Evolutionary conservation across 53 echinoderm and acorn worm genomes (phyloP).

Genomic region (Henricia sp.): DNA sequence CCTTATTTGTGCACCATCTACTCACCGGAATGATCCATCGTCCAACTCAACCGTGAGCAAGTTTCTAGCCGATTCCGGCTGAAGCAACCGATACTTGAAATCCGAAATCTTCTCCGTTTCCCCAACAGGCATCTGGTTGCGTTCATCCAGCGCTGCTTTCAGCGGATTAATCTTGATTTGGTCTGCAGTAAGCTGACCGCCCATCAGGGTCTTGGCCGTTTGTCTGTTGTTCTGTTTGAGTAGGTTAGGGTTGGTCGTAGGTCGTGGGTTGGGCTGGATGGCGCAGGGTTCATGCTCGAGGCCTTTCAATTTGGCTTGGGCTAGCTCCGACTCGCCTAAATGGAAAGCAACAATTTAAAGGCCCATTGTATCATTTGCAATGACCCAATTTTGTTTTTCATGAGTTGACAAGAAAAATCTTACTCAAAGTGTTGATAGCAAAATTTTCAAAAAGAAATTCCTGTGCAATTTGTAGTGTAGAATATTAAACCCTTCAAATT

Average conservation of each 20-base stretch:
- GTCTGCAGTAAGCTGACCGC: constrained; percentile 80
- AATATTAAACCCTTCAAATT: no score
- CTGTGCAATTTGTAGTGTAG: no score
- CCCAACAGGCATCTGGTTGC: constrained; percentile 68
- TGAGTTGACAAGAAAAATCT: no score
- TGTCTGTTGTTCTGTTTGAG: constrained; percentile 76
- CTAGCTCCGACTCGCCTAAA: constrained; percentile 83
- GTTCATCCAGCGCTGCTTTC: constrained; percentile 82
- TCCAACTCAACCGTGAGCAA: constrained; percentile 33
- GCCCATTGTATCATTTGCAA: no score
- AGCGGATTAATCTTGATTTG: constrained; percentile 88
- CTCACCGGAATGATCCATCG: constrained; percentile 46
- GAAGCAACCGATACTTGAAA: constrained; percentile 77
- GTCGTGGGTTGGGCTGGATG: constrained; percentile 73
- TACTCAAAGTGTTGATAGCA: no score
- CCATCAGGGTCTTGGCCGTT: constrained; percentile 62
- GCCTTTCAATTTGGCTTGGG: constrained; percentile 93
- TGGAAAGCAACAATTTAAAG: no score
- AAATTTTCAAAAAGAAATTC: no score
- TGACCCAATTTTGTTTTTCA: no score
- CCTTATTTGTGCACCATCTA: no score
- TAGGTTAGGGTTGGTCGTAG: constrained; percentile 32
- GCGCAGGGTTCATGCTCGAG: constrained; percentile 83
- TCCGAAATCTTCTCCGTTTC: constrained; percentile 82
- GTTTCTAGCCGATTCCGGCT: constrained; percentile 63